phyloP scores from a whole-genome alignment of 2,113 vertebrate genomes.

The Rostratula benghalensis region DNA sequence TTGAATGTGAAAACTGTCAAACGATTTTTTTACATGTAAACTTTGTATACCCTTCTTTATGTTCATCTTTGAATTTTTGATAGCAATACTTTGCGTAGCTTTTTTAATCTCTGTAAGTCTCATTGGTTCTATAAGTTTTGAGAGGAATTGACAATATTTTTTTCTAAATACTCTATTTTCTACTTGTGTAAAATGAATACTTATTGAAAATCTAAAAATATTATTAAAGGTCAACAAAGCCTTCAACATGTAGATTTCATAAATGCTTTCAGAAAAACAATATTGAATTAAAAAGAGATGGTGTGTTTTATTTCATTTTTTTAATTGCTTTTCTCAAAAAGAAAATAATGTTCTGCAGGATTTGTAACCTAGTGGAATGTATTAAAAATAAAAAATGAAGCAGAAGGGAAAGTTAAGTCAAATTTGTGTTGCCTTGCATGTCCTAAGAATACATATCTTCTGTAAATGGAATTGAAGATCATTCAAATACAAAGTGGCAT shows the following conservation, averaged over 20 bases:
- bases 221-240: background rate
- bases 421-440: background rate
- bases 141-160: background rate
- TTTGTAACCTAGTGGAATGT: background rate
- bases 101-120: background rate
- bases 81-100: background rate
- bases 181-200: background rate
- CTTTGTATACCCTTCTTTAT: background rate
- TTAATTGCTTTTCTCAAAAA: background rate
- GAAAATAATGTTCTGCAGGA: background rate
- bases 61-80: background rate
- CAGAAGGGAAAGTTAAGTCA: background rate
- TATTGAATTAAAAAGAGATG: background rate
- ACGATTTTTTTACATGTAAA: background rate
- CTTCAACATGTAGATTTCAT: background rate
- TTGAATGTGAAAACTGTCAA: background rate
- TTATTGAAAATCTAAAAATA: background rate
- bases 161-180: background rate
- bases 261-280: background rate
- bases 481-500: background rate
- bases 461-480: background rate
- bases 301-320: background rate
- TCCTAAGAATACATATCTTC: background rate
- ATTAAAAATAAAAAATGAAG: background rate
- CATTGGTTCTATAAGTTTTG: background rate